These are phyloP conservation scores for Heliornis fulica DNA, from an alignment of 2,113 vertebrate species.

Conservation along the genomic window DNA sequence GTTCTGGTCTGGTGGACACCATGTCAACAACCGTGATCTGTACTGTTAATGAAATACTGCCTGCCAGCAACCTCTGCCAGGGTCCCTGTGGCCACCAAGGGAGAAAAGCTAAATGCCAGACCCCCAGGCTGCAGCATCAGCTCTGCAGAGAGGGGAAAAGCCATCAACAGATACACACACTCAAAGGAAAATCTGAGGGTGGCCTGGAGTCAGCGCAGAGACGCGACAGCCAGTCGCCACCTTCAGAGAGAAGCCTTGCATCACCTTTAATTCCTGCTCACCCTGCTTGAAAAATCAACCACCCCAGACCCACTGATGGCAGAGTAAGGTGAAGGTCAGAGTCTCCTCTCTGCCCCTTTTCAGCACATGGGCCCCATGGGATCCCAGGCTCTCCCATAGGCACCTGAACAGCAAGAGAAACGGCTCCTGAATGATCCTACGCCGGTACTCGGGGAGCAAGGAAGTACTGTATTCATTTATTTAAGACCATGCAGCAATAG, in stretches of 20 bases:
- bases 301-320: neutral
- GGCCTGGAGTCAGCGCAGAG: neutral
- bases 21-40: neutral
- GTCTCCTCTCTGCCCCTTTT: neutral
- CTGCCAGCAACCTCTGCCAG: neutral
- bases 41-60: neutral
- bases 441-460: neutral
- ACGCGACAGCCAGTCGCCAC: neutral
- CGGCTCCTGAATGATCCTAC: neutral
- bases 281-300: neutral
- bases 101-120: neutral
- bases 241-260: neutral
- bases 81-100: rapidly evolving
- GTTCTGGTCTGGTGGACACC: slow-evolving; percentile 1
- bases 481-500: neutral
- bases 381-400: neutral
- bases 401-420: neutral
- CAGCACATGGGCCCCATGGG: rapidly evolving
- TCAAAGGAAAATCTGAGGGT: neutral
- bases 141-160: neutral
- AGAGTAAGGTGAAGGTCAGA: neutral
- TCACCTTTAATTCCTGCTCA: neutral
- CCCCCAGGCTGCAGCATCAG: neutral
- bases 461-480: neutral
- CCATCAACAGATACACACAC: neutral